Evolutionary conservation across 2,888 invertebrate species (phyloP), one percentile per base, ranked within the genome.

Genomic region (Troilus luridus): DNA sequence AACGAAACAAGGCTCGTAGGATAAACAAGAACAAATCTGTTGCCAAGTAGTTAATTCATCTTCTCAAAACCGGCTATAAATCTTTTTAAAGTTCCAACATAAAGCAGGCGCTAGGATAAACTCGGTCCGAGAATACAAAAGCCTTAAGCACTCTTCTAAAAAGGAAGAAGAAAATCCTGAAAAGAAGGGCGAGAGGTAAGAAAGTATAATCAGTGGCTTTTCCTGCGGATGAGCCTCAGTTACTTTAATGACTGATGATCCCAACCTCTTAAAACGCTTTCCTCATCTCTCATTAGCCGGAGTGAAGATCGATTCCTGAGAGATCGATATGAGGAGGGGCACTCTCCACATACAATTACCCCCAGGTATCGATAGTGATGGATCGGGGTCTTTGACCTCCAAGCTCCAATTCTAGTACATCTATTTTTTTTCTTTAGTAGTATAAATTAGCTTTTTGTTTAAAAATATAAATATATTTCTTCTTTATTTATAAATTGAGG

Each of bases 161-260:
- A 81, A 56, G 12, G 41, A 81, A 85, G 21, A 85, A 85, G 41
- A 85, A 85, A 56, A 11, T 85, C 14, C 3, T n/a, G 56, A 21
- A 58, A 85, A 85, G 85, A 85, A 85, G 56, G 21, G 1, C 41
- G 41, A 10, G 56, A 21, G 21, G 85, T 54, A 85, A 85, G 85
- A 85, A 85, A 85, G 85, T 85, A 56, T 85, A 85, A 85, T 85
- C 41, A 85, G 85, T 58, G 56, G 85, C 56, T 54, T 85, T 85
- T 85, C 85, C 85, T 85, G 85, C n/a, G 85, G 85, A 85, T 85
- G 85, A 85, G 85, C n/a, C 54, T 14, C 27, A 21, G n/a, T n/a
- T 85, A n/a, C 85, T 56, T 85, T 85, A 85, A 85, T 85, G 85
- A 85, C 85, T 85, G 85, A 85, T 85, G 56, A 85, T 85, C 56